Conservation (phyloP, 2,113 vertebrate species). For the Cariama cristata region DNA sequence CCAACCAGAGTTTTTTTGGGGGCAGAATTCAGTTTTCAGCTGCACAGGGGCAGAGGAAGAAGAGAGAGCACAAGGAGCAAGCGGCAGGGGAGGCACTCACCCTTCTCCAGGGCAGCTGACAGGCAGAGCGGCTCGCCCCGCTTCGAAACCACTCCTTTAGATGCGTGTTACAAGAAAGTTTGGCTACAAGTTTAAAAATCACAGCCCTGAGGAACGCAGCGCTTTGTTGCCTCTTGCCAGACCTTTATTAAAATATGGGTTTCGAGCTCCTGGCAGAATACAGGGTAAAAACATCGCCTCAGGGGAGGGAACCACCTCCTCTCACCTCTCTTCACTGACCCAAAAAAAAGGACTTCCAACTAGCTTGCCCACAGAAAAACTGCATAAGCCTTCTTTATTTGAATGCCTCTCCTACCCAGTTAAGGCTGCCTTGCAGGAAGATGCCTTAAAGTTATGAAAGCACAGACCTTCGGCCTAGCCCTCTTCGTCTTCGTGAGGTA, state of each 20-base stretch:
- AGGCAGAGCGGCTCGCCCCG: fast-evolving
- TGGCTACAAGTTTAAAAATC: background rate
- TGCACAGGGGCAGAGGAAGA: background rate
- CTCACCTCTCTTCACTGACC: background rate
- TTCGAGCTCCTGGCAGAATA: background rate
- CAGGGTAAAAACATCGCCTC: background rate
- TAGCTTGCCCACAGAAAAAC: background rate
- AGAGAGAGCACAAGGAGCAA: background rate
- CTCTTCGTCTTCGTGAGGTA: background rate
- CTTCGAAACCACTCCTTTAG: background rate
- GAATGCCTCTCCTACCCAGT: background rate
- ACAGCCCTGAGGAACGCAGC: background rate
- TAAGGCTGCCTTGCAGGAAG: background rate
- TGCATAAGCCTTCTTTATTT: background rate
- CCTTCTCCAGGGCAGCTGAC: background rate
- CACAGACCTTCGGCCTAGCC: background rate
- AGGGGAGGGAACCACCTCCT: background rate
- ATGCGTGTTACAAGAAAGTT: background rate
- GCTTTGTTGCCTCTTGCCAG: background rate
- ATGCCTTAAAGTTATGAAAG: background rate
- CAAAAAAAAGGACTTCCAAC: background rate
- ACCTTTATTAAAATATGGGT: background rate
- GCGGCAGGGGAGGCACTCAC: background rate
- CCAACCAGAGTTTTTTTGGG: background rate
- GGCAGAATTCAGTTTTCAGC: background rate